Evolutionary conservation across 1,140 invertebrate genomes (phyloP), one percentile per base, ranked within the genome.

Genomic region (Dreissena polymorpha): DNA sequence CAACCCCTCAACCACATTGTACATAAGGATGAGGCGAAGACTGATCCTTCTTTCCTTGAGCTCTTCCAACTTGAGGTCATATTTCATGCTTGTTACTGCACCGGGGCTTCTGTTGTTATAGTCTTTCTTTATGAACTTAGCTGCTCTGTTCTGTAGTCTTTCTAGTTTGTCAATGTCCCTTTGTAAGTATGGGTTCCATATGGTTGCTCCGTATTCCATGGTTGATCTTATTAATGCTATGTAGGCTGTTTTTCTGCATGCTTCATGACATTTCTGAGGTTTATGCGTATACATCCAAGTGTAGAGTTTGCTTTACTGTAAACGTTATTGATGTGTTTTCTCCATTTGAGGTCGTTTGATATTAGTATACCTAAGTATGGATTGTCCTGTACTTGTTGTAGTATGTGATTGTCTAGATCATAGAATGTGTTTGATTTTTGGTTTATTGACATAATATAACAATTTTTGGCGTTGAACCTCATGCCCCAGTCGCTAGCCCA

Each of bases 401-500:
- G 14, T 29, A 68, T 49, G n/a, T 50, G 10, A 13, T 50, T 29
- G 71, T 68, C 21, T 18, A 60, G 16, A 23, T 60, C 21, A 60
- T 60, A 60, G 50, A 71, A 71, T n/a, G 50, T 12, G 16, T n/a
- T 29, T 27, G 69, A 71, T 67, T 76, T 84, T 14, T 71, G 21
- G 27, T 71, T 75, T 27, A 75, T 70, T 63, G 51, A 49, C 14
- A 86, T 25, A 0, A 84, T 81, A 57, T 79, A 80, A 49, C 57
- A 86, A 72, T 79, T 83, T 51, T 74, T 79, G 1, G 83, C 78
- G 49, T 85, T 85, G 51, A 86, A 85, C 16, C 68, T 25, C 85
- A 86, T 85, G 7, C 85, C 81, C 78, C 83, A 88, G 49, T 76
- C 68, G 13, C n/a, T 49, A 21, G 84, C 77, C 84, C 75, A 79